These are phyloP conservation scores for Sebastes aleutianus DNA, from an alignment of 2,797 vertebrate species.

Conservation along the genomic window DNA sequence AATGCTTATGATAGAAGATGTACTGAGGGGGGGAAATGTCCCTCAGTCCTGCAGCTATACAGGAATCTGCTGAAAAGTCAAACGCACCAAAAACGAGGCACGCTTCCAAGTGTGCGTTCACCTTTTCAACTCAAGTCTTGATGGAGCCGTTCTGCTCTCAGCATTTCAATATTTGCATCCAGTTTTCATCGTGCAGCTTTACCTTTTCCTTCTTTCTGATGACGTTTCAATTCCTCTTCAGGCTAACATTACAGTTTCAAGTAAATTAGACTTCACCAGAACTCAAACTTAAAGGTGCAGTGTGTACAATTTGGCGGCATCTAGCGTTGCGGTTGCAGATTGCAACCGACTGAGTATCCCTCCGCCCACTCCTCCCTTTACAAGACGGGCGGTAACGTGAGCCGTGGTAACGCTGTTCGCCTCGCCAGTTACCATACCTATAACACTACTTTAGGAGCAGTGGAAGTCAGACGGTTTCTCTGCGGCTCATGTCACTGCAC, in stretches of 20 bases:
- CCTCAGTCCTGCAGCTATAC: neutral
- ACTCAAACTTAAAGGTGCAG: no score
- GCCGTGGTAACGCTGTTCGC: no score
- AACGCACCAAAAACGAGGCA: neutral
- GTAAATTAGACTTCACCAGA: neutral
- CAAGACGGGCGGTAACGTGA: no score
- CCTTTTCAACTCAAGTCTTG: slow-evolving; percentile 29
- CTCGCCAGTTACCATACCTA: no score
- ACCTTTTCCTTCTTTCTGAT: neutral
- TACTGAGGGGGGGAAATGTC: neutral
- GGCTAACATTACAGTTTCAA: neutral
- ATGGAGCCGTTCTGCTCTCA: neutral
- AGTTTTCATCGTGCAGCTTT: neutral
- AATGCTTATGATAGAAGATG: slow-evolving; percentile 10
- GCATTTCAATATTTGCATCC: slow-evolving; percentile 20
- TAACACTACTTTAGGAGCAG: no score
- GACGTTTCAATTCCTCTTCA: neutral
- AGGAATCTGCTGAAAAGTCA: slow-evolving; percentile 31
- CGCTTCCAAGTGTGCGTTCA: slow-evolving; percentile 9
- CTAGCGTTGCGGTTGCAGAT: no score
- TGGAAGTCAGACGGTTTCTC: no score
- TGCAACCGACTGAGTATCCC: no score
- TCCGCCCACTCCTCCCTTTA: no score
- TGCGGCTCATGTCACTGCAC: no score
- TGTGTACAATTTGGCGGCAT: no score